Conservation (phyloP, 2,113 vertebrate species). For the Catharus fuscescens region DNA sequence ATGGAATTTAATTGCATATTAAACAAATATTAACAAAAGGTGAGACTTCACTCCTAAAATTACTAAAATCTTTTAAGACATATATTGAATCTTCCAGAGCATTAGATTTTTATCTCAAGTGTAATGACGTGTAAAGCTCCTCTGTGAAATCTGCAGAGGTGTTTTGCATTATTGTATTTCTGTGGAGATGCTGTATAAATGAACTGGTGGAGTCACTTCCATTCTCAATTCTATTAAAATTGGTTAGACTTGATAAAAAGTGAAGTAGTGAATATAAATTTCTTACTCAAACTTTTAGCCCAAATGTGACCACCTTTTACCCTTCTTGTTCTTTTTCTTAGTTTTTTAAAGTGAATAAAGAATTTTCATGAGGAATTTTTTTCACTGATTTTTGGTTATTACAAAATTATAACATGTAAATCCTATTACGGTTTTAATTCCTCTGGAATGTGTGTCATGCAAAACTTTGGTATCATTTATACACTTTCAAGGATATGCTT, state of each 20-base stretch:
- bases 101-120: constrained; percentile 60
- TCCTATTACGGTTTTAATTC: neutral
- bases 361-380: neutral
- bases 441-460: neutral
- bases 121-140: constrained; percentile 23
- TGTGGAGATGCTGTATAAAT: neutral
- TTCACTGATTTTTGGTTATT: neutral
- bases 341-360: neutral
- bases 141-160: constrained; percentile 32
- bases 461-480: neutral
- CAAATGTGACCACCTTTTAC: neutral
- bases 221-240: constrained; percentile 32
- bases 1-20: constrained; percentile 69
- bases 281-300: neutral
- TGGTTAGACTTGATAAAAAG: constrained; percentile 24
- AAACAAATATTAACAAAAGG: constrained; percentile 68
- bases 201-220: constrained; percentile 6
- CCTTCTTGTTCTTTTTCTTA: neutral
- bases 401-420: neutral
- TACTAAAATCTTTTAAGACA: constrained; percentile 51
- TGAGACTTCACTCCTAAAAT: constrained; percentile 57
- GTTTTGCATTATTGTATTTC: constrained; percentile 50
- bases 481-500: neutral
- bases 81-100: constrained; percentile 55
- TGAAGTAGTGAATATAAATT: constrained; percentile 32